Evolutionary conservation across 2,888 invertebrate genomes (phyloP), one percentile per base, ranked within the genome.

Genomic region (Agriopis aurantiaria): DNA sequence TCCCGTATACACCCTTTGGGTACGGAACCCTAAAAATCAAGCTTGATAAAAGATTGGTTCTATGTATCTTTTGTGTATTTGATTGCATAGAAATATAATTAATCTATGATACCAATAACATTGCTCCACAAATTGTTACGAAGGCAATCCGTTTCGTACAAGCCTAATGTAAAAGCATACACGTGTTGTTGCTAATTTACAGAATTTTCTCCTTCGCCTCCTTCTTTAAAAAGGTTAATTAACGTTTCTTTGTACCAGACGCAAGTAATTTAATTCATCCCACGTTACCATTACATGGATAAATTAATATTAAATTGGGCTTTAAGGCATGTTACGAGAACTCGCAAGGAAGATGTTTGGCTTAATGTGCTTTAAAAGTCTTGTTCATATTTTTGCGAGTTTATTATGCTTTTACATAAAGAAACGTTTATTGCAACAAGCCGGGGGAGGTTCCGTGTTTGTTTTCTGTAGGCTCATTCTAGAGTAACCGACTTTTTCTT

Each of bases 161-260:
- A 10, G 12, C 40, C 12, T 46, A 57, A 57, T 57, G 17, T 59
- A 12, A 17, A 48, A 49, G 10, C 60, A 60, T 12, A 62, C 55
- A 67, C 55, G 23, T 46, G 60, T 66, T 58, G 69, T 56, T 59
- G 41, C 48, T 60, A 56, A 62, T 67, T 67, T 61, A 58, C 46
- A 52, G 33, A 57, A 61, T 43, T 45, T 23, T 11, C 52, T 65
- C 51, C 52, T 62, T 53, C 56, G 8, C 52, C 62, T 58, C 33
- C 33, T 12, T 59, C 53, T 65, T 58, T 51, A 53, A 70, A 66
- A 62, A 66, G 41, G 66, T 65, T 70, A 70, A 70, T 70, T 70
- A 66, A 66, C 45, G 62, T 51, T 65, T 65, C 69, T 69, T 58
- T 69, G 69, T 69, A 66, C 48, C 62, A 66, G 53, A 66, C 52